These are phyloP conservation scores for Miltochrista miniata DNA, from an alignment of 2,888 invertebrate species.

Conservation along the genomic window DNA sequence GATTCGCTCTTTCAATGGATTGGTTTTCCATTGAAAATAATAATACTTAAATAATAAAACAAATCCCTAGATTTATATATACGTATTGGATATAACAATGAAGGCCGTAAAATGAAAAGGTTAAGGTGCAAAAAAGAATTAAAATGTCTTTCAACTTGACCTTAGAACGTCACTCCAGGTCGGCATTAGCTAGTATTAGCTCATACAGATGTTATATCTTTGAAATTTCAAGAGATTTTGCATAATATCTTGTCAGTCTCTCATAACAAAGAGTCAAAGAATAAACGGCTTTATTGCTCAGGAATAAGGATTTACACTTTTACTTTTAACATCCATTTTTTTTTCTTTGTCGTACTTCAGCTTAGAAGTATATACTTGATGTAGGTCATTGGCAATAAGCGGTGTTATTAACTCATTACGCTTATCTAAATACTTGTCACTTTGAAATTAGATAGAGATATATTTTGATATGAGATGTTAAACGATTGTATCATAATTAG, in stretches of 20 bases:
- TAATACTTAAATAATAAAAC: no score
- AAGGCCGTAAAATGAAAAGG: no score
- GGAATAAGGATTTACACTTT: not conserved
- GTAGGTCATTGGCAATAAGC: conserved; percentile 12
- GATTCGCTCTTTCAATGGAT: no score
- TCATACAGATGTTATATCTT: not conserved
- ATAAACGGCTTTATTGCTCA: not conserved
- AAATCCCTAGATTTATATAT: no score
- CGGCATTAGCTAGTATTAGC: not conserved
- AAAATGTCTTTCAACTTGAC: conserved; percentile 5
- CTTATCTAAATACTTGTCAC: conserved; percentile 25
- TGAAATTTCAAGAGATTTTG: not conserved
- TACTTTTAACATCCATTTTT: not conserved
- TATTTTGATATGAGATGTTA: conserved; percentile 8
- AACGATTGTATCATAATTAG: conserved; percentile 14
- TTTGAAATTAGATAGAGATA: conserved; percentile 9
- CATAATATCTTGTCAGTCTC: not conserved
- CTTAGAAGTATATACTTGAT: conserved; percentile 10
- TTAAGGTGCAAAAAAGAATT: no score
- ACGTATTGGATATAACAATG: no score
- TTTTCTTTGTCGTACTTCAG: conserved; percentile 17
- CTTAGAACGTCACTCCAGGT: not conserved
- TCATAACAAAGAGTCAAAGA: not conserved
- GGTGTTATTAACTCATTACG: conserved; percentile 17
- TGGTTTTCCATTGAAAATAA: no score